phyloP scores from a whole-genome alignment of 1,140 invertebrate genomes.

The Calliphora vicina region DNA sequence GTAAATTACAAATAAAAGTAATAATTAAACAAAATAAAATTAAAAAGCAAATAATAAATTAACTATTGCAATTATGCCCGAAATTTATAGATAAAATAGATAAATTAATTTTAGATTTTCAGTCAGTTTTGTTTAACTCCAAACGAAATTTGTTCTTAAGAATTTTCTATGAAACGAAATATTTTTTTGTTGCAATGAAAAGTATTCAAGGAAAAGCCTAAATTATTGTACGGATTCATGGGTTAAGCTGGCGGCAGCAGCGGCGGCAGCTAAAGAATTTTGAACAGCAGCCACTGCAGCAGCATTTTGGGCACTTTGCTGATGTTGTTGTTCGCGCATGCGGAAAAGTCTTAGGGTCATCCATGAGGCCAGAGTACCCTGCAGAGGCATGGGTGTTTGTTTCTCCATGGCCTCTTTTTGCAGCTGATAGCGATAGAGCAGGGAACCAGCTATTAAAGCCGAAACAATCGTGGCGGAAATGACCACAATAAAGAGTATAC shows the following conservation, averaged over 20 bases:
- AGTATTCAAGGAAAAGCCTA: neutral
- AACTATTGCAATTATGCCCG: constrained; percentile 34
- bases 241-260: constrained; percentile 30
- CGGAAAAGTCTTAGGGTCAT: constrained; percentile 74
- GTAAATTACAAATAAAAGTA: neutral
- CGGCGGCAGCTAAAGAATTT: constrained; percentile 21
- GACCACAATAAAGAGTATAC: constrained; percentile 85
- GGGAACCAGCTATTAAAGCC: constrained; percentile 77
- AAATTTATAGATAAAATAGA: neutral
- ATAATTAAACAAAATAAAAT: neutral
- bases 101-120: neutral
- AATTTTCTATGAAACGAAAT: neutral
- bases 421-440: constrained; percentile 77
- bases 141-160: neutral
- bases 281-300: constrained; percentile 41
- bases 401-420: constrained; percentile 71
- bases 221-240: constrained; percentile 54
- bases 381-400: constrained; percentile 65
- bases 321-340: constrained; percentile 64
- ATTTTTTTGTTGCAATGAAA: neutral
- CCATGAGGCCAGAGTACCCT: constrained; percentile 75
- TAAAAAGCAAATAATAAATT: constrained; percentile 1
- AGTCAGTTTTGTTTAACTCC: neutral
- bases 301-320: constrained; percentile 46
- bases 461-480: constrained; percentile 85